Base-by-base conservation (phyloP, 2,888 invertebrate species). In the Leptinotarsa haldemani region DNA sequence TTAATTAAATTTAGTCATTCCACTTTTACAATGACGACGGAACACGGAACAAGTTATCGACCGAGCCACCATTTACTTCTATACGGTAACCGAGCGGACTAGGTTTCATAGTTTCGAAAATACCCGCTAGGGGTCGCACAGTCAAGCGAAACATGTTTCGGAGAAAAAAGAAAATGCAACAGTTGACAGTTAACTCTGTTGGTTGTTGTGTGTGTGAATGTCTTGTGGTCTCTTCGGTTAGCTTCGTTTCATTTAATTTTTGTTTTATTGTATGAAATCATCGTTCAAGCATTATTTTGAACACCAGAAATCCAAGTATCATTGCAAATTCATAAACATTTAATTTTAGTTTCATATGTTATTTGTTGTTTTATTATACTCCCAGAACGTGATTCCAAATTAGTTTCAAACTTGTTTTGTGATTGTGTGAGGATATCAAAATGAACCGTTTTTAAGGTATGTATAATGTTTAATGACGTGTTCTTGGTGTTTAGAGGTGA, bases 181-280 rank as follows among this genome's bases (percentile, higher is more conserved):
- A 85, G 84, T 85, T 85, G 83, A 83, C 82, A 81, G 80, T 80
- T 79, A 75, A 79, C 80, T 78, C 77, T 73, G 74, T 69, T 64
- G 71, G 74, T 70, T 74, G 68, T 30, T 70, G 74, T 73, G 74
- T 77, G 58, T 74, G 56, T 74, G 71, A 71, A 70, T 74, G 47
- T 66, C 70, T 67, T 30, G 69, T 67, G 64, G 61, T 74, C 53
- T 72, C 48, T 56, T 56, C 52, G 50, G 74, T 70, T 47, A 40
- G 30, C 53, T 40, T 71, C 64, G 70, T 69, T 65, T 70, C 70
- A 65, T 66, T 63, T 58, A 40, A 58, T 56, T 61, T 67, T 68
- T 52, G 67, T 70, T 70, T 69, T 48, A 65, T 61, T 46, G 66
- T 50, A 64, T 65, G 50, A 68, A 56, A 58, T 63, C 66, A 48